Evolutionary conservation across 2,888 invertebrate genomes (phyloP), one percentile per base, ranked within the genome.

Genomic region (Heteropelma amictum): DNA sequence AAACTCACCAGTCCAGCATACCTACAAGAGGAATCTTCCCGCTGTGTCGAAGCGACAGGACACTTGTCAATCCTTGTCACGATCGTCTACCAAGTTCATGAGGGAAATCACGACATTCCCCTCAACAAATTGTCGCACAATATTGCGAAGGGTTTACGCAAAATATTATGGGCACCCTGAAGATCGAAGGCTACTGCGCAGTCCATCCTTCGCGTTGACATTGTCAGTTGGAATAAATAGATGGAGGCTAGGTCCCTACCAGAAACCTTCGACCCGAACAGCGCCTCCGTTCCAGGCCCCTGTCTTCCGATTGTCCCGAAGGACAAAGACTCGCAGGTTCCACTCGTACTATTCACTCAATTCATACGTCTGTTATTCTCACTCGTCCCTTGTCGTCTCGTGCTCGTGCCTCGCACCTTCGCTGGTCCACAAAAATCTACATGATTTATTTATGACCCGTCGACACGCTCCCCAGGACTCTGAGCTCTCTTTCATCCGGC

Each of bases 161-260:
- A 80, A 82, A 82, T 80, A 79, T 80, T 80, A 81, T 81, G 74
- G 78, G 71, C 78, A 68, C 74, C 68, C 42, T 70, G 60, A 72
- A 53, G 47, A 30, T 47, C 42, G 10, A 17, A 30, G 54, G 26
- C 38, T 63, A 65, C 60, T 42, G 61, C 42, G 5, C 2, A 2
- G 21, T 14, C 47, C 53, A 42, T 51, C 54, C 60, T 67, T 61
- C 42, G 61, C 45, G 33, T 35, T 35, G n/a, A 26, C 38, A 58
- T 47, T 60, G 53, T 51, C 6, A 33, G n/a, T 7, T 26, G 1
- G 7, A n/a, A n/a, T n/a, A n/a, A n/a, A 8, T 54, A 8, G 30
- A 33, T 35, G 45, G 17, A 19, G 54, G 33, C 45, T 2, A 30
- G 17, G 12, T 5, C 7, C 12, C 28, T 12, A 26, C 12, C 30